Evolutionary conservation across 2,797 vertebrate species (phyloP), one percentile per base, ranked within the genome.

Genomic region (Spheniscus humboldti): DNA sequence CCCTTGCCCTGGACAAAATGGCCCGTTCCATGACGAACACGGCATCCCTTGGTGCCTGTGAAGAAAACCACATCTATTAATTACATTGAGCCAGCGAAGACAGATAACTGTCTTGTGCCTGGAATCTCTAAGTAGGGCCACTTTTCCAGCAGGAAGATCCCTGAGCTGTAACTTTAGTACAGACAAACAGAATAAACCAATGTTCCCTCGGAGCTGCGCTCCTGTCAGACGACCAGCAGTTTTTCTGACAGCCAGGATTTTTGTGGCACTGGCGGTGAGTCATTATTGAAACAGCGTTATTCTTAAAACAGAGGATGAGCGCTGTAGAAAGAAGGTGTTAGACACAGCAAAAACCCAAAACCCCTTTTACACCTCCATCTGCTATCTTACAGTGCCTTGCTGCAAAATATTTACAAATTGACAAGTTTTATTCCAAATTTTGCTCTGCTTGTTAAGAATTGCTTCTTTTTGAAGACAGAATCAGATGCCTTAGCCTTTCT

Each of bases 51-150:
- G 24, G 41, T 89, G 78, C 66, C 79, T 19, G 45, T 18, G 80
- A 76, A 85, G 80, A 67, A 93, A 96, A 92, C 74, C 81, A 91
- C 86, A 57, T 57, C 33, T 80, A 72, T 91, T 96, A 96, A 97
- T 97, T 91, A 94, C 88, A 79, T 0, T 17, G 66, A 94, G 88
- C 30, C 1, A 84, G 83, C 4, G 15, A 76, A 92, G 77, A 13
- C 77, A 77, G 90, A 31, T 83, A 77, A 97, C 85, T 95, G 86
- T 88, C 71, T 68, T 50, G 92, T 83, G 88, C 64, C 86, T 53
- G 67, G 92, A 91, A 78, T 93, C 48, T 93, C 55, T 52, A 71
- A 94, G 90, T 18, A 82, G 56, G 30, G 30, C 56, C 48, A 17
- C 74, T 57, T 57, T 71, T 91, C 84, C 53, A 30, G 84, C 64